Evolutionary conservation across 2,797 vertebrate genomes (phyloP).

Genomic region (Gadopsis marmoratus): DNA sequence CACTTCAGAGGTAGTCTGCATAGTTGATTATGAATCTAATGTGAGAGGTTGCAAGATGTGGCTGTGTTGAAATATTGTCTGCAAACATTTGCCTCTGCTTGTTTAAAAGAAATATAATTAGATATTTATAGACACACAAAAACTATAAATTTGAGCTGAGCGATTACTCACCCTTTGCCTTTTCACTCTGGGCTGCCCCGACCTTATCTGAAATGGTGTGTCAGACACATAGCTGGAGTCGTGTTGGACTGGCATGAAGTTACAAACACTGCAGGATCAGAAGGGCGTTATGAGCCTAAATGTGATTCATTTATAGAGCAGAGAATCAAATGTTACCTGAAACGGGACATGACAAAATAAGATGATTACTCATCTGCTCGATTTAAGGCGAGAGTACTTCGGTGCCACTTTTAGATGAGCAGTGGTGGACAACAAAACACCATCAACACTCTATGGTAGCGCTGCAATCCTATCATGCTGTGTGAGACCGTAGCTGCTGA

Average conservation of each 20-base stretch:
- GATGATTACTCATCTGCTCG: not conserved
- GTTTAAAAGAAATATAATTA: not conserved
- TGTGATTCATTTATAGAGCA: conserved; percentile 33
- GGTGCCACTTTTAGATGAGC: not conserved
- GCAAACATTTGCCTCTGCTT: not conserved
- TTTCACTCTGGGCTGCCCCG: conserved; percentile 56
- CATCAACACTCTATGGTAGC: not conserved
- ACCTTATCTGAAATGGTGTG: conserved; percentile 58
- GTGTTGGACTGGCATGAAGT: not conserved
- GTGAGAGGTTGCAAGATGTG: not conserved
- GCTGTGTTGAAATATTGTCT: conserved; percentile 7
- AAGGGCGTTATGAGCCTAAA: conserved; percentile 31
- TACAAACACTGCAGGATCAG: conserved; percentile 38
- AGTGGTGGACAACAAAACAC: not conserved
- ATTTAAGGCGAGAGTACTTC: conserved; percentile 1
- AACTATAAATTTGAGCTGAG: not conserved
- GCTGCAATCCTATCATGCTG: not conserved
- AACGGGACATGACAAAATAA: conserved; percentile 24
- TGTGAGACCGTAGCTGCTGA: not conserved
- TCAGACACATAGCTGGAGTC: conserved; percentile 26
- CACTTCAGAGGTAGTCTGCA: not conserved
- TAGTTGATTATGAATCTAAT: not conserved
- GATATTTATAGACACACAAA: conserved; percentile 13
- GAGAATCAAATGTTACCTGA: conserved; percentile 1
- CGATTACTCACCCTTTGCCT: not conserved